Conservation (phyloP, 2,113 vertebrate genomes). For the Melanostigma gelatinosum region DNA sequence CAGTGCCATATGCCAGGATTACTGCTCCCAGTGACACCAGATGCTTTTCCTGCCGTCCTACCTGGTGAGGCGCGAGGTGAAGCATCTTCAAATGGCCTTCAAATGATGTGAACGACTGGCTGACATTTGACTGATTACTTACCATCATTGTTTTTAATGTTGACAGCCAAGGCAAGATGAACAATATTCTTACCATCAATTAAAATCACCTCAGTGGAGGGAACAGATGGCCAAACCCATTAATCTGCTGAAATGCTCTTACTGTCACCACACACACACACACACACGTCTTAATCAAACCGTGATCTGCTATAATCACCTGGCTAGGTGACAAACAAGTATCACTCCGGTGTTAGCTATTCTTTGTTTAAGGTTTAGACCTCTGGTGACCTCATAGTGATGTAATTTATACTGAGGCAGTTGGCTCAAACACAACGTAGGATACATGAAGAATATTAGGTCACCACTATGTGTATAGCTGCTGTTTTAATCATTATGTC, state of each 20-base stretch:
- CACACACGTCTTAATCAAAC: constrained; percentile 80
- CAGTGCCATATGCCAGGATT: constrained; percentile 77
- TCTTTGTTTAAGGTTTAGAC: constrained; percentile 61
- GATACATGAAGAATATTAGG: not conserved
- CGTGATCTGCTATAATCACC: constrained; percentile 82
- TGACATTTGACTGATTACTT: constrained; percentile 58
- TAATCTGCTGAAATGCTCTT: constrained; percentile 80
- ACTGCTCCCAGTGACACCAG: constrained; percentile 72
- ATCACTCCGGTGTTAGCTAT: constrained; percentile 70
- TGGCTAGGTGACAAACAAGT: constrained; percentile 82
- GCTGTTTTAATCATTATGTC: constrained; percentile 30
- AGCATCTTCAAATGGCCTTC: constrained; percentile 37
- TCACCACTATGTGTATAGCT: constrained; percentile 4
- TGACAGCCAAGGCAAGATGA: constrained; percentile 61
- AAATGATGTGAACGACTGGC: constrained; percentile 36
- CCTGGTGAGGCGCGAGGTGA: constrained; percentile 42
- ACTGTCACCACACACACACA: constrained; percentile 67
- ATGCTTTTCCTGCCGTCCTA: constrained; percentile 65
- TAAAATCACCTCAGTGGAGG: constrained; percentile 75
- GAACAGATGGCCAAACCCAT: constrained; percentile 81
- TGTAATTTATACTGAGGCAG: constrained; percentile 2
- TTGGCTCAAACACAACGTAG: constrained; percentile 5
- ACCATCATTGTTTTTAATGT: constrained; percentile 45
- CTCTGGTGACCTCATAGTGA: constrained; percentile 62
- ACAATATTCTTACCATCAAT: constrained; percentile 78